phyloP scores from a whole-genome alignment of 2,888 invertebrate genomes.

The Brachypterus glaber region DNA sequence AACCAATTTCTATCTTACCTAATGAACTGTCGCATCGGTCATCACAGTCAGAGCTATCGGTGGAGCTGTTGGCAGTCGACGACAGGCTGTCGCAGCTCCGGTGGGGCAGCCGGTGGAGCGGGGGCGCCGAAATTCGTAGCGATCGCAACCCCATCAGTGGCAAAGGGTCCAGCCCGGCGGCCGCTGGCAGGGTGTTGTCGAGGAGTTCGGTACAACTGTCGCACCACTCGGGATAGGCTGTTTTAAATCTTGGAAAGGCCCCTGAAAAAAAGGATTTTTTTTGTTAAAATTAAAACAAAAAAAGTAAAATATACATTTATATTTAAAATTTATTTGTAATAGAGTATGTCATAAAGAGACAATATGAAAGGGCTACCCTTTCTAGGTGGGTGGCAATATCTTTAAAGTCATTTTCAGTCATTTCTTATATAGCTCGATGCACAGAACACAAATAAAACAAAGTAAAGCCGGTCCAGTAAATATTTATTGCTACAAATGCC shows the following conservation, averaged over 20 bases:
- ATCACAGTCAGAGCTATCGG: constrained; percentile 41
- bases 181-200: constrained; percentile 27
- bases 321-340: too few relatives aligned
- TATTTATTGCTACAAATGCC: too few relatives aligned
- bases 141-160: constrained; percentile 38
- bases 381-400: too few relatives aligned
- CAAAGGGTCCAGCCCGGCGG: constrained; percentile 32
- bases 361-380: too few relatives aligned
- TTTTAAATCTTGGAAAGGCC: constrained; percentile 75
- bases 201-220: constrained; percentile 59
- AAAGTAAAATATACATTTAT: too few relatives aligned
- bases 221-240: constrained; percentile 85
- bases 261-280: constrained; percentile 50
- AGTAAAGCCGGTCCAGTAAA: too few relatives aligned
- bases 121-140: constrained; percentile 35
- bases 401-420: too few relatives aligned
- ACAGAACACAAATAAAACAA: too few relatives aligned
- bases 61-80: constrained; percentile 40
- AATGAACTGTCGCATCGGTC: constrained; percentile 44
- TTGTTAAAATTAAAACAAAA: too few relatives aligned
- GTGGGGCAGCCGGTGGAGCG: constrained; percentile 31
- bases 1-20: too few relatives aligned
- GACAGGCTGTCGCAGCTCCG: constrained; percentile 36
- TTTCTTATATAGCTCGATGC: too few relatives aligned
- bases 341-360: too few relatives aligned